Conservation (phyloP, 2,797 vertebrate genomes). For the Cryptoprocta ferox region DNA sequence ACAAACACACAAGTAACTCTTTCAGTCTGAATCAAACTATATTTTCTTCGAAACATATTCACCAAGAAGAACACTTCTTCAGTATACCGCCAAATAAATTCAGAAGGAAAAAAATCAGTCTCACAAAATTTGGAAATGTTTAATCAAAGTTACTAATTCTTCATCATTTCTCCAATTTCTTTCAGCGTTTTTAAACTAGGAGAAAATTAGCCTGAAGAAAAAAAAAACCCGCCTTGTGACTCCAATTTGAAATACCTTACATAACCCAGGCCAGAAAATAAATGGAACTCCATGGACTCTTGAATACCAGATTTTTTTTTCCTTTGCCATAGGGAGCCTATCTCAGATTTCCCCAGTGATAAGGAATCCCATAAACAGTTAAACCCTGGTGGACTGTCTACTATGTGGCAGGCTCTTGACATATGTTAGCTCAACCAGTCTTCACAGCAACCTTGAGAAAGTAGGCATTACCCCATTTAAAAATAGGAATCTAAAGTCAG, state of each 20-base stretch:
- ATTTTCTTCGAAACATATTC: conserved; percentile 55
- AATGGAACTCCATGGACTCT: neutral
- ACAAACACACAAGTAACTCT: conserved; percentile 11
- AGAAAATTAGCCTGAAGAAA: neutral
- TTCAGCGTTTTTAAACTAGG: neutral
- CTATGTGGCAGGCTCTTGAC: neutral
- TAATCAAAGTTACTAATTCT: neutral
- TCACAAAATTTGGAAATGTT: neutral
- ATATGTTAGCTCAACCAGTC: neutral
- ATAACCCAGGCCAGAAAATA: conserved; percentile 4
- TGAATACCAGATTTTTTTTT: neutral
- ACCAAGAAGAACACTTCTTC: neutral
- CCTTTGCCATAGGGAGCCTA: neutral
- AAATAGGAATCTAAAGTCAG: neutral
- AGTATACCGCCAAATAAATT: conserved; percentile 5
- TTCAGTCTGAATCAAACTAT: conserved; percentile 13
- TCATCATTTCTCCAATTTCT: neutral
- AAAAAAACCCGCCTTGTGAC: neutral
- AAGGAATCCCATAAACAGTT: neutral
- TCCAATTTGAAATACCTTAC: neutral
- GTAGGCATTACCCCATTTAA: neutral
- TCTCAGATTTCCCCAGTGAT: neutral
- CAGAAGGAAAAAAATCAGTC: neutral
- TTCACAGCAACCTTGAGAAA: neutral
- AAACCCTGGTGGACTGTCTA: neutral